These are phyloP conservation scores for Ceyx melanurus DNA, from an alignment of 2,113 vertebrate genomes.

Conservation along the genomic window DNA sequence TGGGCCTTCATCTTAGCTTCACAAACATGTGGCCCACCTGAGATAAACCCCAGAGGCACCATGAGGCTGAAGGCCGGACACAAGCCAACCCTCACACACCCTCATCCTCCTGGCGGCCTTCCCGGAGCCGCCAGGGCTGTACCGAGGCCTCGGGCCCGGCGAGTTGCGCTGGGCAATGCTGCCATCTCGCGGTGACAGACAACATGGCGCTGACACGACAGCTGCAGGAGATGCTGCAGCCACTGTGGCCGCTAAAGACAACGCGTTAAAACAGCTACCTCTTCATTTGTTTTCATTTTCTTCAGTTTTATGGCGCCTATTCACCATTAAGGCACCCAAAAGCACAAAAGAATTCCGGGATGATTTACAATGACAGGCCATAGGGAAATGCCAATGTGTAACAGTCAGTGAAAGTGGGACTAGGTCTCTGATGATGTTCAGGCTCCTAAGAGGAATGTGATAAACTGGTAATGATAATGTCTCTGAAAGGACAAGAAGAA, in stretches of 20 bases:
- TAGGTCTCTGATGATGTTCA: background rate
- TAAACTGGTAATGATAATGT: background rate
- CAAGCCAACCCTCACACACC: background rate
- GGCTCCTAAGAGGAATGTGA: background rate
- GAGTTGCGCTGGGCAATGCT: conserved; percentile 2
- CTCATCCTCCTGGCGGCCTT: background rate
- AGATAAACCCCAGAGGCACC: background rate
- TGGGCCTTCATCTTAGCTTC: background rate
- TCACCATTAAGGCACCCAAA: background rate
- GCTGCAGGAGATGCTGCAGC: fast-evolving
- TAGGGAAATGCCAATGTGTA: fast-evolving
- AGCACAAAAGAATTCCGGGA: background rate
- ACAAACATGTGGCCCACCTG: background rate
- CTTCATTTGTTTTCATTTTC: background rate
- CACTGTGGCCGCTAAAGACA: background rate
- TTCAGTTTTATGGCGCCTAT: background rate
- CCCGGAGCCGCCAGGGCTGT: no score
- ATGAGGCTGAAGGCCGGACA: background rate
- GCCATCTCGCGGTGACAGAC: conserved; percentile 70
- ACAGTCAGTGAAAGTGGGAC: fast-evolving
- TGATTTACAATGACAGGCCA: background rate
- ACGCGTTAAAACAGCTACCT: background rate
- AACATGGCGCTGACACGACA: background rate
- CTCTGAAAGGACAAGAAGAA: background rate
- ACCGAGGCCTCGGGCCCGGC: no score